These are phyloP conservation scores for Lycocerus yunnanus DNA, from an alignment of 2,888 invertebrate genomes.

Conservation along the genomic window DNA sequence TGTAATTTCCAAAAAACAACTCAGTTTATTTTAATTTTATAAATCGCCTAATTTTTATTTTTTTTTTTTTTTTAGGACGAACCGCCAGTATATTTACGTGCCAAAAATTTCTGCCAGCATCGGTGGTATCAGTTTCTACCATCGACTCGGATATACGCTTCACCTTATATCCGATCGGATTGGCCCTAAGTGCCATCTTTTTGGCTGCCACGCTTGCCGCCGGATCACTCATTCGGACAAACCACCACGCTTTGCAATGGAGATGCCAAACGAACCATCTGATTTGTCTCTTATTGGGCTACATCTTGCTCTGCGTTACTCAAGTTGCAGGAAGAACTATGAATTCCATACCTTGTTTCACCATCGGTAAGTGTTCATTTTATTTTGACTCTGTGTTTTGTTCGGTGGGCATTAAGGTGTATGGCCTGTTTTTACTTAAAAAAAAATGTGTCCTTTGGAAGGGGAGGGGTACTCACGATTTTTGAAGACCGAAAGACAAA, in stretches of 20 bases:
- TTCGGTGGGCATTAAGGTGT: too few species aligned
- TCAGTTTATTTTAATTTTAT: background rate
- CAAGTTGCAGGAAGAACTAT: constrained; percentile 70
- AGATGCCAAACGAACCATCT: constrained; percentile 88
- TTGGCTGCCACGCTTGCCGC: constrained; percentile 80
- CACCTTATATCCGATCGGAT: constrained; percentile 75
- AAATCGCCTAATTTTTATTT: background rate
- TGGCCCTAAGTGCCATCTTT: constrained; percentile 81
- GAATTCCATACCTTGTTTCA: constrained; percentile 65
- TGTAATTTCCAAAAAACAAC: background rate
- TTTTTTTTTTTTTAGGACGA: constrained; percentile 40
- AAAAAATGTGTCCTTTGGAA: too few species aligned
- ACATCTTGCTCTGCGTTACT: constrained; percentile 77
- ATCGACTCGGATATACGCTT: constrained; percentile 61
- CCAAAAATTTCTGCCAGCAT: constrained; percentile 59
- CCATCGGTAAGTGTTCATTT: constrained; percentile 68
- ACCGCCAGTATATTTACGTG: constrained; percentile 67
- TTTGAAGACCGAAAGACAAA: too few species aligned
- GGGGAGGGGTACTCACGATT: too few species aligned
- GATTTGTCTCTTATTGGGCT: constrained; percentile 79
- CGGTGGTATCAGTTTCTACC: constrained; percentile 32
- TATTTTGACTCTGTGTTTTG: too few species aligned
- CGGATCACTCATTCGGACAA: constrained; percentile 78
- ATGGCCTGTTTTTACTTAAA: too few species aligned
- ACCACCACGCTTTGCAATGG: constrained; percentile 88